These are phyloP conservation scores for Arnoldichthys spilopterus DNA, from an alignment of 2,797 vertebrate species.

Conservation along the genomic window DNA sequence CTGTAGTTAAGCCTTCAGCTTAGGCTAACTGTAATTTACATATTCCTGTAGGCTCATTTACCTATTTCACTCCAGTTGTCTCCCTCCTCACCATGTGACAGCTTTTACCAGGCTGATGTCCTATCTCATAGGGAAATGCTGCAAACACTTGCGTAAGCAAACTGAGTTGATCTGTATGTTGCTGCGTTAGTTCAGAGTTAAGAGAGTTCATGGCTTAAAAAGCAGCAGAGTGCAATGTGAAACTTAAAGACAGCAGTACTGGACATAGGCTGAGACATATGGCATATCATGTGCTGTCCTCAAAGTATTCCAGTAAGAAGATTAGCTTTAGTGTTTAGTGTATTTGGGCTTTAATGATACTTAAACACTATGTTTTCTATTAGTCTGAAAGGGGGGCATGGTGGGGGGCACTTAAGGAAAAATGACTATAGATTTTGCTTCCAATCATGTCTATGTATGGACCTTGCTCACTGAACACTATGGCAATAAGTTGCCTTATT, in stretches of 20 bases:
- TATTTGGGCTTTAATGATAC: constrained; percentile 34
- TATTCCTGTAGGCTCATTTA: constrained; percentile 65
- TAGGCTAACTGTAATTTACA: constrained; percentile 62
- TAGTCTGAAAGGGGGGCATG: constrained; percentile 15
- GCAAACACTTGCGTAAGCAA: background rate
- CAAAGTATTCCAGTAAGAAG: constrained; percentile 44
- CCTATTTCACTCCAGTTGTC: constrained; percentile 20
- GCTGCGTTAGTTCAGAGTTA: background rate
- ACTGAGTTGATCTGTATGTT: constrained; percentile 15
- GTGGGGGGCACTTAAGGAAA: constrained; percentile 8
- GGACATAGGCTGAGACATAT: constrained; percentile 41
- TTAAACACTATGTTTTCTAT: constrained; percentile 18
- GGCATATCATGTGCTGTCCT: constrained; percentile 36
- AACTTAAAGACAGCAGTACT: constrained; percentile 20
- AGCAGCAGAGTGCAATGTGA: constrained; percentile 5
- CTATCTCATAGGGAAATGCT: constrained; percentile 16
- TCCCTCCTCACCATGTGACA: constrained; percentile 12
- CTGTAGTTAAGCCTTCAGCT: constrained; percentile 69
- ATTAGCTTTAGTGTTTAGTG: too few species aligned
- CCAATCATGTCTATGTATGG: background rate
- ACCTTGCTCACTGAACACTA: background rate
- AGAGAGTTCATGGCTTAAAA: background rate
- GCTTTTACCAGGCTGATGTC: background rate
- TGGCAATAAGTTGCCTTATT: background rate
- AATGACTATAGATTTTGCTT: background rate